Conservation (phyloP, 2,797 vertebrate genomes). For the Centropyge bicolor region DNA sequence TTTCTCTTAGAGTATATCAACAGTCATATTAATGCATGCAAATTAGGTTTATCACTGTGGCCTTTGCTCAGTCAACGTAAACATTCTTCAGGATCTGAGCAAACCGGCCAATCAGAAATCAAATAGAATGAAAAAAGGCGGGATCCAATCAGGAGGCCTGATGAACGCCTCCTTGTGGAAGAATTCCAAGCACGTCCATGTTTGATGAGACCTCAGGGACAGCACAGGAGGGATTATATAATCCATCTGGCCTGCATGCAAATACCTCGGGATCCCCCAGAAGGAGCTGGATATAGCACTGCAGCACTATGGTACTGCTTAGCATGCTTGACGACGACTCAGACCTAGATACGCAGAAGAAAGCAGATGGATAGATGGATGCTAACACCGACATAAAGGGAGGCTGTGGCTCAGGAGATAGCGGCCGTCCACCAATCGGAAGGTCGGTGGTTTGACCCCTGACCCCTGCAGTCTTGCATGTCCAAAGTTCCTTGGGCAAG, state of each 20-base stretch:
- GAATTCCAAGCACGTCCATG: background rate
- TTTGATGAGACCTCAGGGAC: background rate
- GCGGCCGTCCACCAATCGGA: no score
- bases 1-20: constrained; percentile 1
- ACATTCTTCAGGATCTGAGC: background rate
- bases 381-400: background rate
- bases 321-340: background rate
- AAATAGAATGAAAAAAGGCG: background rate
- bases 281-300: background rate
- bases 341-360: background rate
- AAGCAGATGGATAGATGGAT: background rate
- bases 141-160: background rate
- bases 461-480: no score
- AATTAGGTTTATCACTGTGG: background rate
- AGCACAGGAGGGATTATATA: background rate
- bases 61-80: background rate
- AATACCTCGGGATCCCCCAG: background rate
- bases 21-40: background rate
- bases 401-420: no score
- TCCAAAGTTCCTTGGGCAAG: no score
- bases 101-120: background rate
- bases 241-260: constrained; percentile 2
- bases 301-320: no score
- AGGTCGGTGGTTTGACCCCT: no score
- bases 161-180: background rate